Evolutionary conservation across 2,888 invertebrate genomes (phyloP), one percentile per base, ranked within the genome.

Genomic region (Salticus scenicus): DNA sequence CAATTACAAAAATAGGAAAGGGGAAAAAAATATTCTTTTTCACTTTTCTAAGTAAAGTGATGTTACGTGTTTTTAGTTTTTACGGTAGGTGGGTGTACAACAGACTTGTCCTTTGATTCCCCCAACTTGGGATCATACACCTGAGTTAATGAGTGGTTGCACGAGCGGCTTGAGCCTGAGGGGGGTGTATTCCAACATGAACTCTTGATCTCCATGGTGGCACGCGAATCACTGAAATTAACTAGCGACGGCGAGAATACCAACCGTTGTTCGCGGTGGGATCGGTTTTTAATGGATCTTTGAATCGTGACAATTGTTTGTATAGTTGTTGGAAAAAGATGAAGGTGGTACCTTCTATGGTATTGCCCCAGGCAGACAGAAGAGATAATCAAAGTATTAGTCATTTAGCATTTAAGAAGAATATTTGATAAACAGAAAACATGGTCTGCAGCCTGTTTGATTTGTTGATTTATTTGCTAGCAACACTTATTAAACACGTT

Each of bases 201-300:
- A 66, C 82, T 71, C 47, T n/a, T 64, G 71, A 71, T 57, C 51
- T 69, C 24, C 63, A 63, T 47, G 30, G 64, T 37, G 83, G 83
- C 83, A 83, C 83, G 83, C 83, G 83, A 83, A 77, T 77, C 17
- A 14, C 30, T 71, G 41, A 75, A 74, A 81, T 70, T 74, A 69
- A 66, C 28, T 33, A 10, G 14, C 33, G 28, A 14, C 37, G 77
- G 72, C 37, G 77, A 57, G 83, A 83, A 82, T 82, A 72, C 72
- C 70, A 72, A 83, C 77, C 42, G 27, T 42, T 37, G 47, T 37
- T 74, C 37, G 31, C 5, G 74, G 74, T 74, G 57, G 63, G 20
- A 74, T 74, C 20, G 28, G 57, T 37, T 33, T 74, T 74, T 74
- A 74, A 74, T 74, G 63, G 28, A 17, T 8, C 30, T 27, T 42